Conservation (phyloP, 1,140 invertebrate species). For the Polypedilum vanderplanki region DNA sequence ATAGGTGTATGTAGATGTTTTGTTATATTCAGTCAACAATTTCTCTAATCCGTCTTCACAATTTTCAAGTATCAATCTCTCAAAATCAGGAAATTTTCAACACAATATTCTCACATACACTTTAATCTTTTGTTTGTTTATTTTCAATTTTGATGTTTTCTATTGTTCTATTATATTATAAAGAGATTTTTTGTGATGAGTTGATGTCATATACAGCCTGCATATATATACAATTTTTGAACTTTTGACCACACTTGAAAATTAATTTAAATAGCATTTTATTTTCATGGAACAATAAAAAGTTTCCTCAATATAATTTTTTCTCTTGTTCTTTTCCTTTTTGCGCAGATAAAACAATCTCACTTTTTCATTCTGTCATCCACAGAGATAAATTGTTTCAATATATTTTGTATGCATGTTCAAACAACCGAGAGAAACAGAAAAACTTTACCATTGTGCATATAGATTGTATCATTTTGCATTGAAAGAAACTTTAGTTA, state of each 20-base stretch:
- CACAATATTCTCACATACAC: background rate
- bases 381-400: too few species aligned
- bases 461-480: too few species aligned
- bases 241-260: background rate
- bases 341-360: too few species aligned
- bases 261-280: slow-evolving; percentile 8
- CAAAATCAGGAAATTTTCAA: background rate
- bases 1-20: background rate
- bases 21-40: background rate
- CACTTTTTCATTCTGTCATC: too few species aligned
- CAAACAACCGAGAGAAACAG: too few species aligned
- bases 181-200: background rate
- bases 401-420: too few species aligned
- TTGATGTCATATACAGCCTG: background rate
- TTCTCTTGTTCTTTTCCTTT: background rate
- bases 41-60: background rate
- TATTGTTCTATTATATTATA: background rate
- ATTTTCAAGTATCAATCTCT: background rate
- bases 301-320: too few species aligned
- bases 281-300: background rate
- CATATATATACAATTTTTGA: background rate
- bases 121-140: background rate
- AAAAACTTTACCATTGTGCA: too few species aligned
- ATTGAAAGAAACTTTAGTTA: too few species aligned
- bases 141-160: background rate